These are phyloP conservation scores for Globodera ellingtonae DNA, from an alignment of 1,140 invertebrate species.

Conservation along the genomic window DNA sequence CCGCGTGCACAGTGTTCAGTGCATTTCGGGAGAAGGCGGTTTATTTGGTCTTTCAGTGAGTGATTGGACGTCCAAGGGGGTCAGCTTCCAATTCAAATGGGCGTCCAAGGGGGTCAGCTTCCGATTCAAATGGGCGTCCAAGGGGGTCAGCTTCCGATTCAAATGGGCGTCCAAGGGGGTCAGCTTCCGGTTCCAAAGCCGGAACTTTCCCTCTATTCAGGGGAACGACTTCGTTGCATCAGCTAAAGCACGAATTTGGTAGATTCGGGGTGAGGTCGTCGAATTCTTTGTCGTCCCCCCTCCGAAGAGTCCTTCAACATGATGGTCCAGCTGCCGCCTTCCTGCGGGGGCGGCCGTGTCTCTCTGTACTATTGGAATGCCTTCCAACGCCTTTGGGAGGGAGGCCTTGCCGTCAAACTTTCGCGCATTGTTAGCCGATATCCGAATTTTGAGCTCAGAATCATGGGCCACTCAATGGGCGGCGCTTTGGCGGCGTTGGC, in stretches of 20 bases:
- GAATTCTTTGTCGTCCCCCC: neutral
- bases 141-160: no score
- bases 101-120: no score
- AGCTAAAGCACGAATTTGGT: neutral
- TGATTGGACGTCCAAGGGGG: neutral
- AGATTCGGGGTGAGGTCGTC: neutral
- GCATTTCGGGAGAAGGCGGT: neutral
- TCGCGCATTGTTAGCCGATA: neutral
- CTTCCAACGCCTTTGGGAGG: neutral
- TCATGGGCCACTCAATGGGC: neutral
- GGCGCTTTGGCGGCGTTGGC: neutral
- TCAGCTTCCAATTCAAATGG: neutral
- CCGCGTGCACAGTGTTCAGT: neutral
- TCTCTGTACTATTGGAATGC: conserved; percentile 1
- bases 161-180: no score
- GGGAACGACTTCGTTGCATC: neutral
- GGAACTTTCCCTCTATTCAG: neutral
- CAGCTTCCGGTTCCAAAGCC: no score
- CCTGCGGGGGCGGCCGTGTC: neutral
- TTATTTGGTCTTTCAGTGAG: neutral
- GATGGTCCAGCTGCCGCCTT: neutral
- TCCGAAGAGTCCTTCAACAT: neutral
- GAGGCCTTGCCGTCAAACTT: neutral
- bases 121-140: no score
- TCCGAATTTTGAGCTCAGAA: neutral